Conservation (phyloP, 1,140 invertebrate species). For the Achatina immaculata region DNA sequence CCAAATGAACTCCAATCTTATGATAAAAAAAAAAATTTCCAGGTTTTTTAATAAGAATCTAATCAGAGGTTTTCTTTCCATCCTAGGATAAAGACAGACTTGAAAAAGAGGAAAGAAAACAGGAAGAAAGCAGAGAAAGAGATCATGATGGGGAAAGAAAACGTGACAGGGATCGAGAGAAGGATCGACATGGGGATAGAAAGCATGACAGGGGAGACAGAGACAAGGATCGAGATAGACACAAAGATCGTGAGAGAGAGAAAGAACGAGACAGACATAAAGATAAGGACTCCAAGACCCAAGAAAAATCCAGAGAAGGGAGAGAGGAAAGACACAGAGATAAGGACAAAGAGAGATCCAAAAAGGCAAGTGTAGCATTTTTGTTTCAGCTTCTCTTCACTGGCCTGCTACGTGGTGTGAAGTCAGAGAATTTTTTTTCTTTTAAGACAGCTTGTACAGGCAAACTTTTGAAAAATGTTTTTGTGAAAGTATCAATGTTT, state of each 20-base stretch:
- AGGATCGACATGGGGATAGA: constrained; percentile 27
- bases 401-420: no score
- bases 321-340: constrained; percentile 27
- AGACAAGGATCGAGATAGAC: constrained; percentile 23
- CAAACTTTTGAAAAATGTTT: no score
- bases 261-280: constrained; percentile 40
- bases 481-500: no score
- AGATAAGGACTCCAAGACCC: constrained; percentile 14
- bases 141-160: constrained; percentile 20
- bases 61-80: not conserved
- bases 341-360: constrained; percentile 28
- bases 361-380: constrained; percentile 2
- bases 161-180: not conserved
- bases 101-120: constrained; percentile 46
- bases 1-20: no score
- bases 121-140: constrained; percentile 25
- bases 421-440: no score
- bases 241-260: constrained; percentile 27
- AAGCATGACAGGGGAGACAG: constrained; percentile 25
- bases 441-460: no score
- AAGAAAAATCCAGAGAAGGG: constrained; percentile 47
- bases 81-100: not conserved
- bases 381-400: not conserved
- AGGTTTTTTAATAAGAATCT: not conserved
- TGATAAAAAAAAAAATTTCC: not conserved